phyloP scores from a whole-genome alignment of 1,140 invertebrate genomes.

The Drosophila sechellia region DNA sequence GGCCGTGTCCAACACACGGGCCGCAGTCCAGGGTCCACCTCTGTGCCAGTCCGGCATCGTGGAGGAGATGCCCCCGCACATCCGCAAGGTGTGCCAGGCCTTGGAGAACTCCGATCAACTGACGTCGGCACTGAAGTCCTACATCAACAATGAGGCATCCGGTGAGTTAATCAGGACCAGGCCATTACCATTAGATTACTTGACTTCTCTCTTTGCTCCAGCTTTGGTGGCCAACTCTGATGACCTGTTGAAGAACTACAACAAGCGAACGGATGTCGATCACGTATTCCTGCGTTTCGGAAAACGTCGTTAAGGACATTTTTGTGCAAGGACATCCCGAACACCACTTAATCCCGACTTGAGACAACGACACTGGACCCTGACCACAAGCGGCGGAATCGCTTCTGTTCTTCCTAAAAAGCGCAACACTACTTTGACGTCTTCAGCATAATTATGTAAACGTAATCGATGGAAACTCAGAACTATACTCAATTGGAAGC shows the following conservation, averaged over 20 bases:
- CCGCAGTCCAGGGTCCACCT: constrained; percentile 57
- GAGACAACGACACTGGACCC: constrained; percentile 38
- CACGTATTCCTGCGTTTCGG: constrained; percentile 92
- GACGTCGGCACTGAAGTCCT: constrained; percentile 72
- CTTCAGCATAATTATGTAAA: constrained; percentile 52
- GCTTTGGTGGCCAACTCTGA: constrained; percentile 76
- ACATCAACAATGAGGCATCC: constrained; percentile 83
- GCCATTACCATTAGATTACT: too few species aligned
- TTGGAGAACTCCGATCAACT: constrained; percentile 82
- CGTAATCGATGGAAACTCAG: constrained; percentile 36
- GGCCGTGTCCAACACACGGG: constrained; percentile 40
- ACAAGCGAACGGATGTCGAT: constrained; percentile 91
- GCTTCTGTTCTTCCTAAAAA: constrained; percentile 45
- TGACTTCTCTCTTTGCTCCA: constrained; percentile 1
- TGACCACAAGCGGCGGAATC: constrained; percentile 48
- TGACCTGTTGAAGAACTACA: constrained; percentile 84
- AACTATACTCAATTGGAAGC: constrained; percentile 68
- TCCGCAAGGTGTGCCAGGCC: constrained; percentile 80
- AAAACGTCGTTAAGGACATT: constrained; percentile 85
- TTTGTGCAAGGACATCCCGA: not conserved
- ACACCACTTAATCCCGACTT: not conserved
- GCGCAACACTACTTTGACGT: constrained; percentile 50
- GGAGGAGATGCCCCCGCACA: constrained; percentile 81
- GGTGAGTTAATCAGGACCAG: constrained; percentile 39
- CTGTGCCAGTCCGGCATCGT: constrained; percentile 77